phyloP scores from a whole-genome alignment of 2,888 invertebrate species.

The Nesidiocoris tenuis region DNA sequence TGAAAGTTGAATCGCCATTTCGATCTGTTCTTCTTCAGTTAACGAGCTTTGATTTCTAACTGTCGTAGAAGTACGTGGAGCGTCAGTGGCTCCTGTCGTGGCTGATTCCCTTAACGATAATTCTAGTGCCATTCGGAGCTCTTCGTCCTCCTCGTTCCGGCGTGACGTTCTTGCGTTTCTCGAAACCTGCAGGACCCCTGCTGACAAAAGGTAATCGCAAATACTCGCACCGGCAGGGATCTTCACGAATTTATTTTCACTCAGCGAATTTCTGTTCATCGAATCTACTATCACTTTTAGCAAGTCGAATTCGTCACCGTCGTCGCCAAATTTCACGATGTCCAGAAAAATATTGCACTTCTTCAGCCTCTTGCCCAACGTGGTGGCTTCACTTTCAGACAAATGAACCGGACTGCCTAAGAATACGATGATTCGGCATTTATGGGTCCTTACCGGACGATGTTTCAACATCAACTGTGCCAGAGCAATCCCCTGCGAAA shows the following conservation, averaged over 20 bases:
- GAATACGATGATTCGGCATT: slow-evolving; percentile 19
- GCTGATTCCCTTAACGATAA: slow-evolving; percentile 19
- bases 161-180: no score
- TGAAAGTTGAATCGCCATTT: slow-evolving; percentile 23
- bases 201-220: not conserved
- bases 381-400: not conserved
- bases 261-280: not conserved
- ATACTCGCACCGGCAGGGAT: not conserved
- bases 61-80: not conserved
- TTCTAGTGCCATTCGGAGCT: slow-evolving; percentile 9
- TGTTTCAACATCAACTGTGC: slow-evolving; percentile 27
- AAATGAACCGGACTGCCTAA: slow-evolving; percentile 14
- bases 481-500: slow-evolving; percentile 1
- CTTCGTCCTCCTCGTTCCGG: slow-evolving; percentile 18
- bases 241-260: not conserved
- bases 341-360: slow-evolving; percentile 16
- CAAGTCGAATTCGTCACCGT: not conserved
- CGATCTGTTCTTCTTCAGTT: slow-evolving; percentile 23
- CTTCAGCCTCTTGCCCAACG: slow-evolving; percentile 17
- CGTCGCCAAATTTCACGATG: slow-evolving; percentile 7
- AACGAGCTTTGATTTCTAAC: slow-evolving; percentile 16
- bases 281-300: not conserved
- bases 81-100: not conserved
- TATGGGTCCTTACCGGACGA: slow-evolving; percentile 22
- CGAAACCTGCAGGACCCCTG: not conserved